A percentile compares a stretch with the other conserved stretches of the same genome.
phyloP scores from a whole-genome alignment of 2,113 vertebrate species.

The Lampris incognitus region DNA sequence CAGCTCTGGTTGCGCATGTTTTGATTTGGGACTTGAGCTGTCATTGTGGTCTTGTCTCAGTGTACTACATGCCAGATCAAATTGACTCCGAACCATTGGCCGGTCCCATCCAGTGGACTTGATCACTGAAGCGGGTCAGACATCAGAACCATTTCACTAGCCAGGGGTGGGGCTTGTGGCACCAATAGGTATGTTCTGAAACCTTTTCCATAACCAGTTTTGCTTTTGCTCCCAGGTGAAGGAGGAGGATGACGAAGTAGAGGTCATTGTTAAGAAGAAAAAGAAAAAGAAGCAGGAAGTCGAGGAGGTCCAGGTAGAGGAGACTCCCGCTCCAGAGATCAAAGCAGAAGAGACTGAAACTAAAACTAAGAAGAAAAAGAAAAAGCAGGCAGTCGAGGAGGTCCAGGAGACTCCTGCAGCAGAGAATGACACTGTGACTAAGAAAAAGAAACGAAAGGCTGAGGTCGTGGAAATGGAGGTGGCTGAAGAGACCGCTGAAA shows the following conservation, averaged over 20 bases:
- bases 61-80: conserved; percentile 78
- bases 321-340: conserved; percentile 24
- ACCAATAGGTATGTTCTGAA: neutral
- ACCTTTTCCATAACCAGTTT: neutral
- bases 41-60: conserved; percentile 67
- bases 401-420: conserved; percentile 34
- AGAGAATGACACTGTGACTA: conserved; percentile 69
- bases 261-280: conserved; percentile 44
- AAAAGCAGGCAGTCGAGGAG: conserved; percentile 59
- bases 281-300: conserved; percentile 79
- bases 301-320: conserved; percentile 31
- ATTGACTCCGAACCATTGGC: conserved; percentile 83
- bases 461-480: too few relatives aligned
- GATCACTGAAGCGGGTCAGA: conserved; percentile 83
- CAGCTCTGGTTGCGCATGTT: conserved; percentile 57
- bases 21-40: conserved; percentile 71
- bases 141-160: conserved; percentile 23
- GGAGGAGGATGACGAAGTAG: conserved; percentile 60
- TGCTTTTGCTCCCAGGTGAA: neutral
- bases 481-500: conserved; percentile 47
- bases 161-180: neutral
- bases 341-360: conserved; percentile 69
- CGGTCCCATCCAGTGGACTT: conserved; percentile 66
- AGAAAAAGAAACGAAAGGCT: conserved; percentile 83
- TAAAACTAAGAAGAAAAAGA: conserved; percentile 82